Percentiles rank a stretch among this genome's conserved stretches.
Evolutionary conservation across 2,113 vertebrate species (phyloP).

Genomic region (Menidia beryllina): DNA sequence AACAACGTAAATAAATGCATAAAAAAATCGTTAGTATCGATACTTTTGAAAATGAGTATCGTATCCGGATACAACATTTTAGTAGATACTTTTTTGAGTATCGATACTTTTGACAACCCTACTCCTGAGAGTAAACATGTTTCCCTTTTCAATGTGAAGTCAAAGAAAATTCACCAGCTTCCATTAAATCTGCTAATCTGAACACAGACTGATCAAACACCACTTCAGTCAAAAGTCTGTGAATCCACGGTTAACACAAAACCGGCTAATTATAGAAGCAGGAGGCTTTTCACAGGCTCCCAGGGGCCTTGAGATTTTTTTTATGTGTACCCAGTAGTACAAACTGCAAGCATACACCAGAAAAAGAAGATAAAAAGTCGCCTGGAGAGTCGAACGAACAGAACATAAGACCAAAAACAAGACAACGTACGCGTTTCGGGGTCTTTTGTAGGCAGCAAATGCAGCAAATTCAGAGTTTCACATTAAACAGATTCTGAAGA

Average conservation of each 20-base stretch:
- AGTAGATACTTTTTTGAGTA: no score
- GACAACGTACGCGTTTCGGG: not conserved
- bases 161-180: not conserved
- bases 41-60: no score
- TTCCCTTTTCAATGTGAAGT: not conserved
- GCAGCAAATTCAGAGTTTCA: not conserved
- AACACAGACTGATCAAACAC: not conserved
- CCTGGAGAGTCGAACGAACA: constrained; percentile 10
- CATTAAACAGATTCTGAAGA: not conserved
- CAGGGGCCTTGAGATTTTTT: constrained; percentile 42
- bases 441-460: no score
- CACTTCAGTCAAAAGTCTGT: not conserved
- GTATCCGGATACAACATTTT: no score
- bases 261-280: constrained; percentile 57
- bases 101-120: no score
- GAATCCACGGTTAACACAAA: constrained; percentile 11
- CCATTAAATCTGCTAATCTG: not conserved
- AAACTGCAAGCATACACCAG: constrained; percentile 16
- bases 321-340: constrained; percentile 19
- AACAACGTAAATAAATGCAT: no score
- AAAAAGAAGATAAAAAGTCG: not conserved
- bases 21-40: no score
- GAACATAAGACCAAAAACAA: constrained; percentile 8
- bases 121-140: not conserved
- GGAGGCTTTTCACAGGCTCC: constrained; percentile 38